Conservation (phyloP, 53 echinoderm and acorn worm species). For the Zoroaster sp. region DNA sequence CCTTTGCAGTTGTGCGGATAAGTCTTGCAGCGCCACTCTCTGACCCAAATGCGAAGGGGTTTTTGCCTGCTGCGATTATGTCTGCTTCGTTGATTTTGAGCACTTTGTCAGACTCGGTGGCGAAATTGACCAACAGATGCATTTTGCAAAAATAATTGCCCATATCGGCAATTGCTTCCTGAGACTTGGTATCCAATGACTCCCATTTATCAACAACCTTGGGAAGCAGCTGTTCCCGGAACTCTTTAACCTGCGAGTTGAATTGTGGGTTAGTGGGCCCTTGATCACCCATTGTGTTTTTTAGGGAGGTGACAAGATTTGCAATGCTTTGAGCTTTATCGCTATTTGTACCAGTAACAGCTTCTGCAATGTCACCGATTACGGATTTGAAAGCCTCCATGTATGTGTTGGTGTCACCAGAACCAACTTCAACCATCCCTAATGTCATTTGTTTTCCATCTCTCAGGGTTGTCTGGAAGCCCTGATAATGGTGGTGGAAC, state of each 20-base stretch:
- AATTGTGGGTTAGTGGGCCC: background rate
- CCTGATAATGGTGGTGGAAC: constrained; percentile 63
- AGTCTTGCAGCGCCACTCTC: background rate
- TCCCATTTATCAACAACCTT: background rate
- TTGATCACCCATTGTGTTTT: background rate
- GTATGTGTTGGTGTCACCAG: background rate
- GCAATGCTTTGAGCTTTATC: background rate
- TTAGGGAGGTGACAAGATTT: background rate
- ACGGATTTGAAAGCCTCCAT: constrained; percentile 25
- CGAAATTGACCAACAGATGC: background rate
- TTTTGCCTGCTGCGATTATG: background rate
- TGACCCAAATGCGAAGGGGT: background rate
- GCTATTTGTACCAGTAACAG: background rate
- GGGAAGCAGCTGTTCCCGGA: background rate
- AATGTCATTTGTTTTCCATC: constrained; percentile 57
- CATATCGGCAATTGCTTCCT: background rate
- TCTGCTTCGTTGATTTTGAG: background rate
- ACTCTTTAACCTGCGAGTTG: background rate
- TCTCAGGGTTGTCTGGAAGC: constrained; percentile 48
- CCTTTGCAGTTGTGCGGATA: background rate
- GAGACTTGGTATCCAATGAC: background rate
- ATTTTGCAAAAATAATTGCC: background rate
- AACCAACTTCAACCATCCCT: constrained; percentile 43
- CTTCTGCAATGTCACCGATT: constrained; percentile 20
- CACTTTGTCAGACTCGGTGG: background rate